Percentiles rank a stretch among this genome's conserved stretches.
Conservation (phyloP, 2,113 vertebrate genomes). For the Ophthalmolycus amberensis region DNA sequence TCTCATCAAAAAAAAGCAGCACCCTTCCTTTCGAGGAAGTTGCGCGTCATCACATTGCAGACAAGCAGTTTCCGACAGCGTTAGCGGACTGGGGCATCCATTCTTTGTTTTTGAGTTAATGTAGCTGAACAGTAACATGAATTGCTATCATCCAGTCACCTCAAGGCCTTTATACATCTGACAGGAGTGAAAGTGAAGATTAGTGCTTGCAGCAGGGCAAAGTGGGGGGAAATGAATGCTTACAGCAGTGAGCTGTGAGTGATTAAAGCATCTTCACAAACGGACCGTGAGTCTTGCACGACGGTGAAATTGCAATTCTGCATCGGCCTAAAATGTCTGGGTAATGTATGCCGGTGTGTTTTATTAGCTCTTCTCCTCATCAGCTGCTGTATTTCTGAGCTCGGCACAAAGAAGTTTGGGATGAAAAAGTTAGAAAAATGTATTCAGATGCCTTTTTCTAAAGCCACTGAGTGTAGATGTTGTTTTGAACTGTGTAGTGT, state of each 20-base stretch:
- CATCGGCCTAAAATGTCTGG: conserved; percentile 3
- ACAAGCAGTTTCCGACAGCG: conserved; percentile 31
- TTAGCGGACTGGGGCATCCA: neutral
- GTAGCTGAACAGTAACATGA: conserved; percentile 58
- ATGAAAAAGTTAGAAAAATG: neutral
- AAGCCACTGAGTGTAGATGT: conserved; percentile 7
- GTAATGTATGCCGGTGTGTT: neutral
- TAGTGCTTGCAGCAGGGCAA: conserved; percentile 43
- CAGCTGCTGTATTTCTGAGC: neutral
- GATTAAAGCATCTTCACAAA: conserved; percentile 47
- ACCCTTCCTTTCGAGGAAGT: conserved; percentile 38
- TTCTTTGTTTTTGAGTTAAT: conserved; percentile 62
- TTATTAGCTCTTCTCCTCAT: neutral
- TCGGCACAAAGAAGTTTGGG: neutral
- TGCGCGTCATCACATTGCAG: conserved; percentile 19
- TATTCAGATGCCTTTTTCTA: conserved; percentile 6
- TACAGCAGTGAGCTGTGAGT: conserved; percentile 20
- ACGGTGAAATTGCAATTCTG: conserved; percentile 34
- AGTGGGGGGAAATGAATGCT: conserved; percentile 44
- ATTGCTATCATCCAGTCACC: conserved; percentile 59
- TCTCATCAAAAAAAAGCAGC: conserved; percentile 23
- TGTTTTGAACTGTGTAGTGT: conserved; percentile 18
- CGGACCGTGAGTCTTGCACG: conserved; percentile 25
- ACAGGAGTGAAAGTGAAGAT: conserved; percentile 55
- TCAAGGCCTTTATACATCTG: conserved; percentile 45